Evolutionary conservation across 30 jellyfish, hydroid and myxozoan species (phyloP).

Genomic region (Turritopsis rubra): DNA sequence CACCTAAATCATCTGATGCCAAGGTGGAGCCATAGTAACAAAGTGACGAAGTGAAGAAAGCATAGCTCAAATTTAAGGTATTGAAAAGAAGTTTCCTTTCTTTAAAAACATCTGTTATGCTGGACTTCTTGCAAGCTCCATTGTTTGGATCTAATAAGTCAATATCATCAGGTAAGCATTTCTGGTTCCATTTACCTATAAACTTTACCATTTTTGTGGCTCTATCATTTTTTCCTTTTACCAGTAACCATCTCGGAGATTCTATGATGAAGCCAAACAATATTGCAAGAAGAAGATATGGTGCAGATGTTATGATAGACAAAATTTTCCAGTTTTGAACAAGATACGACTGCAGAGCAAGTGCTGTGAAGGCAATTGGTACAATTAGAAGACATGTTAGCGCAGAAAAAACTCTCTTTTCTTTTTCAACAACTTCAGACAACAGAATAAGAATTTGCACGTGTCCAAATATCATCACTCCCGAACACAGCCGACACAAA

Average conservation of each 20-base stretch:
- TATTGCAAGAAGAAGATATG: neutral
- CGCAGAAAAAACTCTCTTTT: conserved; percentile 5
- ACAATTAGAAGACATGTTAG: neutral
- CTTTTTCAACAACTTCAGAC: conserved; percentile 17
- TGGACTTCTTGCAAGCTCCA: neutral
- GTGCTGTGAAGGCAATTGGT: neutral
- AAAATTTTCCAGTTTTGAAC: conserved; percentile 8
- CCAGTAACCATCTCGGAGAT: neutral
- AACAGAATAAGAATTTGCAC: neutral
- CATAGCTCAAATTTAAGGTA: neutral
- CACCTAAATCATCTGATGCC: neutral
- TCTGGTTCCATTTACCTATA: neutral
- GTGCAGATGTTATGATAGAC: neutral
- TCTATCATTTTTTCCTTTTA: neutral
- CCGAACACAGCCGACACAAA: neutral
- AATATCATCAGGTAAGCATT: neutral
- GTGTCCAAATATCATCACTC: neutral
- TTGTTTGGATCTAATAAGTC: neutral
- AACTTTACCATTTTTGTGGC: neutral
- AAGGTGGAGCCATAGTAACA: neutral
- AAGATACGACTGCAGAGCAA: conserved; percentile 21
- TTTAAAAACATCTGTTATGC: neutral
- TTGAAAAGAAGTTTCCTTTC: neutral
- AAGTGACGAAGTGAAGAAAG: neutral
- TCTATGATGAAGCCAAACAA: neutral